Base-by-base conservation (phyloP, 1,140 invertebrate genomes). In the Drosophila nebulosa region DNA sequence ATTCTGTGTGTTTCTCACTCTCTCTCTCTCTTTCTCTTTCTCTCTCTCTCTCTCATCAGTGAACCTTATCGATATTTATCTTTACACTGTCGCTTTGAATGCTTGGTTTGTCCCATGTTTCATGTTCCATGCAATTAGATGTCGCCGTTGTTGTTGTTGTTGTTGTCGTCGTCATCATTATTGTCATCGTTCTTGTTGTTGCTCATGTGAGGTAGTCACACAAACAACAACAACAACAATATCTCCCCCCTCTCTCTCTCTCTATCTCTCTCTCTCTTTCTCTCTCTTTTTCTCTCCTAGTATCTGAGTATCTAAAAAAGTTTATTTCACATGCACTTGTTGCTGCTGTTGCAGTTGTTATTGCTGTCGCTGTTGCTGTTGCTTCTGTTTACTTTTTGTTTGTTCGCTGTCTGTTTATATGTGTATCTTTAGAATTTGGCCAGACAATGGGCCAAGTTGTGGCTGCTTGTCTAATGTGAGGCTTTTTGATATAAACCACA, bases 241-340 rank as follows among this genome's bases (percentile, higher is more conserved):
- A n/a, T n/a, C n/a, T n/a, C 35, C n/a, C n/a, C n/a, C n/a, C n/a
- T n/a, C n/a, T n/a, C n/a, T n/a, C n/a, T n/a, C n/a, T n/a, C n/a
- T n/a, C n/a, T n/a, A n/a, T n/a, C n/a, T n/a, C n/a, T n/a, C n/a
- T n/a, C n/a, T n/a, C n/a, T n/a, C n/a, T n/a, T n/a, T n/a, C n/a
- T n/a, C n/a, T n/a, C n/a, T n/a, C n/a, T n/a, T n/a, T n/a, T n/a
- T 4, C 12, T 16, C 14, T 53, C 12, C 16, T 4, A 12, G 9
- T 24, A 16, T 9, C 32, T 16, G 26, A 21, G 27, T 50, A n/a
- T 26, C 46, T 46, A 55, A 66, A 60, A 51, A 51, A 81, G 65
- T 81, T 81, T 81, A 64, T 74, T 78, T 83, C 74, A 78, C 79
- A 81, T 74, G 74, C 79, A 81, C 78, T 81, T 81, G 79, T 72